Evolutionary conservation across 2,113 vertebrate species (phyloP).

Genomic region (Triplophysa tibetana): DNA sequence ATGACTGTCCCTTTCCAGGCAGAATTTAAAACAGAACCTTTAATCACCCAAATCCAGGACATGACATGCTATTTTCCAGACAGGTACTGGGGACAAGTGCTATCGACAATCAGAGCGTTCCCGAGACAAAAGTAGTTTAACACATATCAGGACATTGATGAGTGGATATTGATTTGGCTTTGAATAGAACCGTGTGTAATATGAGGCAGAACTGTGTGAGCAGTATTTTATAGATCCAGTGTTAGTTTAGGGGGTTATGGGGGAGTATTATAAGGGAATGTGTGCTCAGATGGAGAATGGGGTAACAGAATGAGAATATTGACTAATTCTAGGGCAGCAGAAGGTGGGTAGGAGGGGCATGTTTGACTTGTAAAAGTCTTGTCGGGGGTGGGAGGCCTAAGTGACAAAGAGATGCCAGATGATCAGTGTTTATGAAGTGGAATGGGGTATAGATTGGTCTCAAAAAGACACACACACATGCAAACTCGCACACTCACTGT

Average conservation of each 20-base stretch:
- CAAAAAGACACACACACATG: neutral
- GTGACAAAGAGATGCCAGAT: conserved; percentile 35
- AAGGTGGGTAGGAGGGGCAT: conserved; percentile 11
- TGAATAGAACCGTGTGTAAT: neutral
- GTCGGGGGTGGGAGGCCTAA: conserved; percentile 5
- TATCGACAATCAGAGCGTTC: conserved; percentile 23
- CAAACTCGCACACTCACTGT: neutral
- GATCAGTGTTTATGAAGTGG: conserved; percentile 6
- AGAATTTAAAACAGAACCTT: neutral
- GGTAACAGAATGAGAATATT: conserved; percentile 33
- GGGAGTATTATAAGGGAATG: neutral
- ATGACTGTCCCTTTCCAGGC: conserved; percentile 1
- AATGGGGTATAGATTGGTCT: neutral
- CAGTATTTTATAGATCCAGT: conserved; percentile 23
- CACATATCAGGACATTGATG: conserved; percentile 40
- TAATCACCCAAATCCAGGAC: conserved; percentile 3
- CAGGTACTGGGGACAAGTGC: neutral
- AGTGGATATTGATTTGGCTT: conserved; percentile 41
- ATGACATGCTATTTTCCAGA: neutral
- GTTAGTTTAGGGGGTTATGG: neutral
- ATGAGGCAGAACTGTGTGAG: neutral
- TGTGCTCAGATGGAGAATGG: neutral
- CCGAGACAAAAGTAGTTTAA: conserved; percentile 17
- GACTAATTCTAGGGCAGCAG: conserved; percentile 5
- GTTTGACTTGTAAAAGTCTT: conserved; percentile 10